phyloP scores from a whole-genome alignment of 2,888 invertebrate genomes.

The Synergus itoensis region DNA sequence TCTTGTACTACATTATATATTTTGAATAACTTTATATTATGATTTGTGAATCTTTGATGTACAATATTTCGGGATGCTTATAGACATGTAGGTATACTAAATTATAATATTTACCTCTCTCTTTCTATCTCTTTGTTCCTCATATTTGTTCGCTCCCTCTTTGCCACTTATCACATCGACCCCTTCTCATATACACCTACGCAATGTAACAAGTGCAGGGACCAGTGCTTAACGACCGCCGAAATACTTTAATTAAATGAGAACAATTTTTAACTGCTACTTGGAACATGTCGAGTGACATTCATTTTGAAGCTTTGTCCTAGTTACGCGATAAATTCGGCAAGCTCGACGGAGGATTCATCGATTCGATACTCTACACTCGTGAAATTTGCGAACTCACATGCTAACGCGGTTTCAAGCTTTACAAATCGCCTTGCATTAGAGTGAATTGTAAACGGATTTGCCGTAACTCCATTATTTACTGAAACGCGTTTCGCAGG shows the following conservation, averaged over 20 bases:
- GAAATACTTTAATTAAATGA: slow-evolving; percentile 70
- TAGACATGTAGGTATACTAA: neutral
- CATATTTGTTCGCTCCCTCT: slow-evolving; percentile 43
- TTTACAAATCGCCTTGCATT: slow-evolving; percentile 33
- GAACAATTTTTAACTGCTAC: slow-evolving; percentile 70
- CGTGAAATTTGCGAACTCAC: slow-evolving; percentile 51
- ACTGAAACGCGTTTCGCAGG: neutral
- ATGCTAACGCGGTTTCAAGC: slow-evolving; percentile 46
- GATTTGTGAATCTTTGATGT: neutral
- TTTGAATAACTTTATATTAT: neutral
- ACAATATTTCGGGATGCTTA: neutral
- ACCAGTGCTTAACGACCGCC: slow-evolving; percentile 55
- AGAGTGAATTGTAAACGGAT: slow-evolving; percentile 29
- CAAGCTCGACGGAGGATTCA: slow-evolving; percentile 55
- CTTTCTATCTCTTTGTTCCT: neutral
- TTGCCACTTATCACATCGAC: slow-evolving; percentile 51
- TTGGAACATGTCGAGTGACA: slow-evolving; percentile 59
- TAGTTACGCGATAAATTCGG: slow-evolving; percentile 61
- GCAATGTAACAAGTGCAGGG: slow-evolving; percentile 44
- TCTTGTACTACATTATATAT: neutral
- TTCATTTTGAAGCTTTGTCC: slow-evolving; percentile 66
- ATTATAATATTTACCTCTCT: neutral
- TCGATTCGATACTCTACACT: slow-evolving; percentile 55
- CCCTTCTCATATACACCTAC: slow-evolving; percentile 48
- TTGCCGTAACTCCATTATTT: slow-evolving; percentile 25